Evolutionary conservation across 2,113 vertebrate genomes (phyloP).

Genomic region (Sceloporus tristichus): DNA sequence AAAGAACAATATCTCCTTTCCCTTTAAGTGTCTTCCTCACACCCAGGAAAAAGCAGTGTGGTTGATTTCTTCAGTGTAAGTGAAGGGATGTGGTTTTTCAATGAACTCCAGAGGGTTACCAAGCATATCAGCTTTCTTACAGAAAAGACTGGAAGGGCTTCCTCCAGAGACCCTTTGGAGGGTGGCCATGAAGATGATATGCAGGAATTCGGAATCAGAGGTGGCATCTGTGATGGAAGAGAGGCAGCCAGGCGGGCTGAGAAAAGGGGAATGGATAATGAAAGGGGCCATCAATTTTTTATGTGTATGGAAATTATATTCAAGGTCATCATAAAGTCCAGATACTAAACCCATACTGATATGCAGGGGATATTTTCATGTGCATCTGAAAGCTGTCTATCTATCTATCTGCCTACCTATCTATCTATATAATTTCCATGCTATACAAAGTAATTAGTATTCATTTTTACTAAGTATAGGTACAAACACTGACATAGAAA

Average conservation of each 20-base stretch:
- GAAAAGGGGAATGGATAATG: slow-evolving; percentile 64
- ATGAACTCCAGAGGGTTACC: slow-evolving; percentile 12
- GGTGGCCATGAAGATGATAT: slow-evolving; percentile 40
- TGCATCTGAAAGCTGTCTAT: slow-evolving; percentile 35
- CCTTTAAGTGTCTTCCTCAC: slow-evolving; percentile 30
- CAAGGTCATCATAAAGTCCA: slow-evolving; percentile 74
- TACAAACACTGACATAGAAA: not conserved
- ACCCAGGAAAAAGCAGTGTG: slow-evolving; percentile 23
- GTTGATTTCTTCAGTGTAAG: slow-evolving; percentile 28
- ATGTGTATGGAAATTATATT: slow-evolving; percentile 71
- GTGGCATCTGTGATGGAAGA: slow-evolving; percentile 31
- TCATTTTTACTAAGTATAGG: not conserved
- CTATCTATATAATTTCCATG: not conserved
- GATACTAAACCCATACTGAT: slow-evolving; percentile 66
- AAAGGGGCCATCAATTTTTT: slow-evolving; percentile 73
- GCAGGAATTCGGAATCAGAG: slow-evolving; percentile 9
- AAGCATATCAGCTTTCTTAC: slow-evolving; percentile 25
- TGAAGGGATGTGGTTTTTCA: slow-evolving; percentile 41
- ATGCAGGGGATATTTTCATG: slow-evolving; percentile 69
- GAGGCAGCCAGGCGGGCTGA: slow-evolving; percentile 4
- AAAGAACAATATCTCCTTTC: slow-evolving; percentile 44
- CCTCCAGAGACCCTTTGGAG: slow-evolving; percentile 45
- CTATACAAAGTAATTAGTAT: not conserved
- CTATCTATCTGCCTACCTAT: not conserved
- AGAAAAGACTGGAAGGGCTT: slow-evolving; percentile 21